Conservation (phyloP, 2,888 invertebrate species). For the Torymus tubicola region DNA sequence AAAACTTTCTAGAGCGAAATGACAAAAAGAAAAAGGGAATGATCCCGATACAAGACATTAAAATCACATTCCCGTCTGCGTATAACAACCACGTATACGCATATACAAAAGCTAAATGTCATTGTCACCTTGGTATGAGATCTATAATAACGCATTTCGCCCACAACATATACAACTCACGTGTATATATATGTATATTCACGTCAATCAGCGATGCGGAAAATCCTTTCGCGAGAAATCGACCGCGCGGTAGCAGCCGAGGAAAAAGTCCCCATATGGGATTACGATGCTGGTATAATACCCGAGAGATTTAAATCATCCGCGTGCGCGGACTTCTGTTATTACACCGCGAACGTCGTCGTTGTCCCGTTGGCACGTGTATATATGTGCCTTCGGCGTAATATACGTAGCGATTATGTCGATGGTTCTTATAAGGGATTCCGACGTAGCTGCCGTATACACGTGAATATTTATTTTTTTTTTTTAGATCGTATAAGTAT, state of each 20-base stretch:
- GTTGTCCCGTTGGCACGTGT: conserved; percentile 4
- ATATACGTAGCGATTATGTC: conserved; percentile 33
- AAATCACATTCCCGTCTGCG: no score
- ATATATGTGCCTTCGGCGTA: neutral
- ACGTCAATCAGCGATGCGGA: conserved; percentile 10
- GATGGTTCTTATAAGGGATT: conserved; percentile 1
- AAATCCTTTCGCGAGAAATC: conserved; percentile 25
- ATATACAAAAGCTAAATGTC: no score
- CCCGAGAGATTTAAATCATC: conserved; percentile 21
- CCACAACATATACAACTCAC: no score
- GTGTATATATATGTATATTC: neutral
- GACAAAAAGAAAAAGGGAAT: no score
- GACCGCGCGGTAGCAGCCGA: neutral
- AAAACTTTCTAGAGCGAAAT: no score
- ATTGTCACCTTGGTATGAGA: no score
- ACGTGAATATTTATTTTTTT: no score
- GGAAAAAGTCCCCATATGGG: conserved; percentile 21
- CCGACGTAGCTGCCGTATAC: no score
- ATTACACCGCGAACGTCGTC: conserved; percentile 21
- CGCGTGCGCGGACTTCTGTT: conserved; percentile 17
- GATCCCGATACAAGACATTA: no score
- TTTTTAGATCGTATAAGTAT: no score
- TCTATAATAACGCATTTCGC: neutral
- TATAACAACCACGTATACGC: no score
- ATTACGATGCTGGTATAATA: neutral